A percentile compares a stretch with the other conserved stretches of the same genome.
Conservation (phyloP, 1,140 invertebrate species). For the Neuroterus valhalla region DNA sequence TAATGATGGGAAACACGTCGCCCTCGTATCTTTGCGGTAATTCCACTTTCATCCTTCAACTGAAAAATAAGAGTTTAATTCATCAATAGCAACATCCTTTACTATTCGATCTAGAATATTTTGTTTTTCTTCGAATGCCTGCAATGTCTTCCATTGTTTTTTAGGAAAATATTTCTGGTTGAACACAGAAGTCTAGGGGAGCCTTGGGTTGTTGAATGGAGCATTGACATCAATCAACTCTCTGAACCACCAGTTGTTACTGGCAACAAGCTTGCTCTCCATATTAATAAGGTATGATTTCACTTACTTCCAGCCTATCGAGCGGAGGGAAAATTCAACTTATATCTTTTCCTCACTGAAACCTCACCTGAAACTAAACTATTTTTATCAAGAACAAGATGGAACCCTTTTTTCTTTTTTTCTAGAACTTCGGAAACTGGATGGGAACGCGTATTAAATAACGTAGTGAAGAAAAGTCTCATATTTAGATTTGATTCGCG, state of each 20-base stretch:
- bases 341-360: too few relatives aligned
- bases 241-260: constrained; percentile 81
- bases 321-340: too few relatives aligned
- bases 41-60: constrained; percentile 42
- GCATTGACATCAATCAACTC: constrained; percentile 83
- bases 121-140: neutral
- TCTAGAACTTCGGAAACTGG: too few relatives aligned
- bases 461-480: too few relatives aligned
- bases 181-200: constrained; percentile 83
- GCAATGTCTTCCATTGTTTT: constrained; percentile 47
- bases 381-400: too few relatives aligned
- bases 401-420: too few relatives aligned
- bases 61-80: constrained; percentile 16
- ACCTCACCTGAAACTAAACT: too few relatives aligned
- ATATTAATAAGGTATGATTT: constrained; percentile 81
- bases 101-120: constrained; percentile 35
- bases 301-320: too few relatives aligned
- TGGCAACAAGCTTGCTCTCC: constrained; percentile 82
- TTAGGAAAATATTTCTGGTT: constrained; percentile 84
- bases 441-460: too few relatives aligned
- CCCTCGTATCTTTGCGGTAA: constrained; percentile 75
- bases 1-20: constrained; percentile 73
- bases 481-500: too few relatives aligned
- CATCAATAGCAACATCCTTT: too few relatives aligned
- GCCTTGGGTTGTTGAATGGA: constrained; percentile 87